Evolutionary conservation across 2,797 vertebrate genomes (phyloP).

Genomic region (Amazona ochrocephala): DNA sequence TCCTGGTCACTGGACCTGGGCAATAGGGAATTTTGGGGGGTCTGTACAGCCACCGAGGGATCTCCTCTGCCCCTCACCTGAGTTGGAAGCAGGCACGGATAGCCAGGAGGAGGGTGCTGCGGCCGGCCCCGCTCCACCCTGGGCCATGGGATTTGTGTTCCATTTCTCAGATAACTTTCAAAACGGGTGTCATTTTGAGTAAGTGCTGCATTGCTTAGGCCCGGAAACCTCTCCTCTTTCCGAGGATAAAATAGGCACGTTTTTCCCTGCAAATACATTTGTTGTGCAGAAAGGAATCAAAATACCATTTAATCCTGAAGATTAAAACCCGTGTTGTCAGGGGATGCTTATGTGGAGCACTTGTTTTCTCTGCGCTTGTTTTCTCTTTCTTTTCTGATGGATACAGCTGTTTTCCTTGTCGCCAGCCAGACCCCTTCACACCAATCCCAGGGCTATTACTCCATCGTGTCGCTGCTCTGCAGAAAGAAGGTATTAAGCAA

Average conservation of each 20-base stretch:
- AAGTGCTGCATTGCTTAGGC: neutral
- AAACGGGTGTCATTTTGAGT: neutral
- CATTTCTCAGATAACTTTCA: neutral
- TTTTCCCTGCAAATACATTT: slow-evolving; percentile 41
- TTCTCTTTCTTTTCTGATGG: slow-evolving; percentile 58
- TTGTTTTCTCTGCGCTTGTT: slow-evolving; percentile 61
- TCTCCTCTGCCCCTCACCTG: neutral
- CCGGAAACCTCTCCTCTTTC: neutral
- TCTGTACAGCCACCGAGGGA: accelerated
- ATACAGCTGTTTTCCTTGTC: slow-evolving; percentile 65
- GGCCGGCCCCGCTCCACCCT: accelerated
- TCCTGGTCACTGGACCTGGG: accelerated
- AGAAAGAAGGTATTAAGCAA: slow-evolving; percentile 75
- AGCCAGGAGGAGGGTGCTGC: neutral
- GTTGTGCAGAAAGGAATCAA: slow-evolving; percentile 63
- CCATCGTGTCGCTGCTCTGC: slow-evolving; percentile 67
- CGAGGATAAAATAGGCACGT: slow-evolving; percentile 32
- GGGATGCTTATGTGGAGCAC: slow-evolving; percentile 44
- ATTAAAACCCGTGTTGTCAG: slow-evolving; percentile 51
- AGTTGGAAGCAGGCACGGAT: neutral
- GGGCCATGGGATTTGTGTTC: accelerated
- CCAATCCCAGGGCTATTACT: slow-evolving; percentile 67
- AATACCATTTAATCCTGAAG: slow-evolving; percentile 64
- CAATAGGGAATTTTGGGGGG: neutral
- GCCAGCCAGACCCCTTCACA: slow-evolving; percentile 60